phyloP scores from a whole-genome alignment of 2,888 invertebrate species.

The Halocaridina rubra region DNA sequence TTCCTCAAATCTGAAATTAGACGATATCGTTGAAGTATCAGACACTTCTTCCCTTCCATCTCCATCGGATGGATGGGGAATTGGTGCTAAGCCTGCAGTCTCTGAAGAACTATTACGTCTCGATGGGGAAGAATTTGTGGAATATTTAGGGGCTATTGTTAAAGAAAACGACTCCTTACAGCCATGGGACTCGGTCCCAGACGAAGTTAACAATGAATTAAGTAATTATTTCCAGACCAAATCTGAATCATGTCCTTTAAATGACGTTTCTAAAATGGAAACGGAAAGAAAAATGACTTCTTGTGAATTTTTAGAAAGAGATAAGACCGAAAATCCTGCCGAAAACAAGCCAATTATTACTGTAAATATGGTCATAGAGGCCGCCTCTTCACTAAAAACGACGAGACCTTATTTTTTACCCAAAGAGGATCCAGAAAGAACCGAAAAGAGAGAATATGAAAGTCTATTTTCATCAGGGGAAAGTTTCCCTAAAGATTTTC shows the following conservation, averaged over 20 bases:
- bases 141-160: not conserved
- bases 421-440: not conserved
- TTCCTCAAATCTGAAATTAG: not conserved
- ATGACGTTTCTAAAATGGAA: too few species aligned
- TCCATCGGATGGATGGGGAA: conserved; percentile 28
- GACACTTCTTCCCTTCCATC: not conserved
- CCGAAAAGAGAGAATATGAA: too few species aligned
- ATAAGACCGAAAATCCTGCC: too few species aligned
- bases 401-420: not conserved
- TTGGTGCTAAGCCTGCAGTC: conserved; percentile 9
- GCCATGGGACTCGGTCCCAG: not conserved
- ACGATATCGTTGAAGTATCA: not conserved
- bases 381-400: not conserved
- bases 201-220: too few species aligned
- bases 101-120: conserved; percentile 9
- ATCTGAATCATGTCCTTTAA: too few species aligned
- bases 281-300: too few species aligned
- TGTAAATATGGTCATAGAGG: not conserved
- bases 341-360: too few species aligned
- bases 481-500: too few species aligned
- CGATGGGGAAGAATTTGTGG: conserved; percentile 37
- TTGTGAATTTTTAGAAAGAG: too few species aligned
- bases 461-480: too few species aligned
- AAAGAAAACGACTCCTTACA: not conserved
- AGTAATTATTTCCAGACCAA: too few species aligned